Evolutionary conservation across 2,797 vertebrate species (phyloP), one percentile per base, ranked within the genome.

Genomic region (Cossypha dichroa): DNA sequence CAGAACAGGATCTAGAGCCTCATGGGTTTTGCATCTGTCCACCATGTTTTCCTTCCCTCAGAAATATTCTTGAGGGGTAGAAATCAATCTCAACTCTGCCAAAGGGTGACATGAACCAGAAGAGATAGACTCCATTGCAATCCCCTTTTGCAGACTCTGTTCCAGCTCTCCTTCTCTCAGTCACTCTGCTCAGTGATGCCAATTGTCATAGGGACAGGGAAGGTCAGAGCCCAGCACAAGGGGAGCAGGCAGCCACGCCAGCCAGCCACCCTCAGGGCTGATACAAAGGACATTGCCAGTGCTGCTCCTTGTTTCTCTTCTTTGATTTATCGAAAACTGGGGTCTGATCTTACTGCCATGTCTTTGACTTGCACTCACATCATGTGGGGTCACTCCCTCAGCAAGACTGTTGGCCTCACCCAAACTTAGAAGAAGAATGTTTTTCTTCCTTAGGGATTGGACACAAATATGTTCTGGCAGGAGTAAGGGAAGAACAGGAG

Each of bases 151-250:
- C 9, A 63, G 64, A 28, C 38, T 17, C 6, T 11, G 33, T 67
- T 69, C 31, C 11, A 51, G 4, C n/a, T 43, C 52, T 51, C n/a
- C 15, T 31, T 84, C n/a, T 51, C 36, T 28, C 36, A 58, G 15
- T 22, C 43, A 18, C 45, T 48, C 14, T 43, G 21, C 16, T n/a
- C 13, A 51, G n/a, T n/a, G 45, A 28, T 36, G n/a, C 22, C 34
- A 0, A 5, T 22, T 36, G 21, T 28, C 43, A 5, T 0, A 19
- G 60, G 36, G 6, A n/a, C 18, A 25, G 70, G 52, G 52, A 36
- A n/a, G 36, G 22, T 23, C 36, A n/a, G 52, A n/a, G 36, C 43
- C n/a, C 3, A 9, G 45, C n/a, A 36, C 25, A 31, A 36, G 16
- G 15, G 8, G 59, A 73, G 33, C 38, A 62, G n/a, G n/a, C 11